Evolutionary conservation across 2,113 vertebrate genomes (phyloP).

Genomic region (Chiloscyllium plagiosum): DNA sequence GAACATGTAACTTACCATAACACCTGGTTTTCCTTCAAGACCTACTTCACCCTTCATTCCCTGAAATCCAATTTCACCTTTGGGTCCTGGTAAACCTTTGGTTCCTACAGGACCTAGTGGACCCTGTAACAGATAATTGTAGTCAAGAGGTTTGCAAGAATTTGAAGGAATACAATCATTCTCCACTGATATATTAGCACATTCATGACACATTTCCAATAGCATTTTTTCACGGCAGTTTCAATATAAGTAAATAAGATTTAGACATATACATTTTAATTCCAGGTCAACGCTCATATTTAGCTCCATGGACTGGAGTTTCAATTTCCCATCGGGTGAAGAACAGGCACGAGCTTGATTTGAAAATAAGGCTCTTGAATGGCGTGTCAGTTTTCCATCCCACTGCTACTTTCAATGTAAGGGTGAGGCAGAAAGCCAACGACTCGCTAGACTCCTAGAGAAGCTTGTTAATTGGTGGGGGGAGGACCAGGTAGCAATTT

Average conservation of each 20-base stretch:
- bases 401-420: no score
- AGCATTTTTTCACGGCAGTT: not conserved
- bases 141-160: not conserved
- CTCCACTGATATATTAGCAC: not conserved
- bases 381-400: no score
- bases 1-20: not conserved
- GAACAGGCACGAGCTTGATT: no score
- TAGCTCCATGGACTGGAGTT: not conserved
- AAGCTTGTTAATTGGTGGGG: no score
- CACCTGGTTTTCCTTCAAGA: conserved; percentile 58
- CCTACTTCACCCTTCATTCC: conserved; percentile 60
- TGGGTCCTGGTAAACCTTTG: conserved; percentile 53
- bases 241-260: not conserved
- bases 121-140: conserved; percentile 41
- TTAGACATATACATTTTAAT: not conserved
- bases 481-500: no score
- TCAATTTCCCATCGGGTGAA: no score
- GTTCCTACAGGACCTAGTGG: conserved; percentile 45
- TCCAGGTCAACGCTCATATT: not conserved
- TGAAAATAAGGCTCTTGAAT: no score
- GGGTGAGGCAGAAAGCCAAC: no score
- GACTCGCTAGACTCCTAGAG: no score
- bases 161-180: not conserved
- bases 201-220: not conserved
- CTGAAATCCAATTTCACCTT: conserved; percentile 42